Base-by-base conservation (phyloP, 64 coral and sea anemone genomes). In the Montipora cactus region DNA sequence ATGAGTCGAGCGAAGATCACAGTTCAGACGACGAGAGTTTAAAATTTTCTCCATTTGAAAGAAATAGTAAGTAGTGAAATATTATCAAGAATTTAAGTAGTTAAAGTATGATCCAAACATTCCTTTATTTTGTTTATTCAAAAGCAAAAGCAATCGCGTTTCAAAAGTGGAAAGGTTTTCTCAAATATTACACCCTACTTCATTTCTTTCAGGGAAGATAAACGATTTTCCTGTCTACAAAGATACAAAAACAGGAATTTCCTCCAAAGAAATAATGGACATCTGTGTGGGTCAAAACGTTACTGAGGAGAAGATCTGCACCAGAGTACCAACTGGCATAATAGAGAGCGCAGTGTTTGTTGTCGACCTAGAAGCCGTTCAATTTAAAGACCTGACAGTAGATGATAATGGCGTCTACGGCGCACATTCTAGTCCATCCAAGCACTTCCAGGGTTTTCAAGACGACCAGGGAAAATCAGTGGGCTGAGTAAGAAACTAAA, bases 351-450 rank as follows among this genome's bases (percentile, higher is more conserved):
- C 91, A n/a, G 81, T 79, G 8, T 93, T 87, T 70, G 75, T 93
- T 13, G 80, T 93, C 25, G 75, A 93, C 49, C 59, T 93, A 5
- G 46, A 58, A 50, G 82, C 23, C 16, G 76, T 93, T 12, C 25
- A 70, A 22, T 25, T 76, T 28, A 59, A n/a, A 7, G 91, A 93
- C 83, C 66, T 93, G 20, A 69, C 91, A 4, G 75, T 49, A 49
- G 75, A 78, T 78, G 94, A 92, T 47, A 91, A 86, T 62, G 90
- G 90, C 1, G 80, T 59, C 2, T 92, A 92, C 83, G 78, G 51
- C 1, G 5, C 25, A 5, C 90, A 92, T 80, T 92, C 90, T 23
- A 74, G 62, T 47, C 80, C 80, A 28, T 92, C 61, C 74, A 80
- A 83, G 21, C 59, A 46, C 25, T 76, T 76, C 44, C 37, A 76